Percentiles rank a stretch among this genome's conserved stretches.
Conservation (phyloP, 2,113 vertebrate genomes). For the Galemys pyrenaicus region DNA sequence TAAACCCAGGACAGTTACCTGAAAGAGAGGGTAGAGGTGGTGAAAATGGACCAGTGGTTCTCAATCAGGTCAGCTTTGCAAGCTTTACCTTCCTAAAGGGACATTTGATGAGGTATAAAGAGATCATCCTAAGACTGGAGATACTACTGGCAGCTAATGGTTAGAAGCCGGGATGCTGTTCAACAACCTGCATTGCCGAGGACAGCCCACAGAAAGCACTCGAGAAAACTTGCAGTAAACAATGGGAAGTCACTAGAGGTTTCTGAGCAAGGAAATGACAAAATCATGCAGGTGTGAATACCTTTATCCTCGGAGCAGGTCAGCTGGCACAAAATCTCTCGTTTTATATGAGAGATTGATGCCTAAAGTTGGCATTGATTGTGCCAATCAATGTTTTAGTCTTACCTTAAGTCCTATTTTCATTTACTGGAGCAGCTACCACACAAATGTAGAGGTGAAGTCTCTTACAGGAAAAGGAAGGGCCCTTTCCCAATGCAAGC, state of each 20-base stretch:
- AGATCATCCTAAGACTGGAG: background rate
- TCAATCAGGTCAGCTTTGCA: background rate
- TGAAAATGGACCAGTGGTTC: background rate
- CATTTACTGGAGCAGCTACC: background rate
- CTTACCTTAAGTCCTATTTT: background rate
- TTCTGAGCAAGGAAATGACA: background rate
- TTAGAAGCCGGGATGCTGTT: background rate
- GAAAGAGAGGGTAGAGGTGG: background rate
- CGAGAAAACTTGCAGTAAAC: background rate
- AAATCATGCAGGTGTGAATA: background rate
- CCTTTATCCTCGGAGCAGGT: background rate
- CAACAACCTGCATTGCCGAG: background rate
- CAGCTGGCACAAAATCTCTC: background rate
- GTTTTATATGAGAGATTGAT: background rate
- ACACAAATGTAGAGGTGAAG: background rate
- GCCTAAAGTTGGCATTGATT: background rate
- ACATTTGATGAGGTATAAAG: background rate
- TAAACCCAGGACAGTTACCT: background rate
- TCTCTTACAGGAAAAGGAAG: background rate
- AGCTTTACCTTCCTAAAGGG: fast-evolving
- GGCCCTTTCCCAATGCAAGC: background rate
- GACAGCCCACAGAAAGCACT: background rate
- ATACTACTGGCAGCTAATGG: background rate
- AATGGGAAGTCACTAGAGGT: background rate
- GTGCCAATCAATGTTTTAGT: background rate